Conservation (phyloP, 2,113 vertebrate genomes). For the Heloderma charlesbogerti region DNA sequence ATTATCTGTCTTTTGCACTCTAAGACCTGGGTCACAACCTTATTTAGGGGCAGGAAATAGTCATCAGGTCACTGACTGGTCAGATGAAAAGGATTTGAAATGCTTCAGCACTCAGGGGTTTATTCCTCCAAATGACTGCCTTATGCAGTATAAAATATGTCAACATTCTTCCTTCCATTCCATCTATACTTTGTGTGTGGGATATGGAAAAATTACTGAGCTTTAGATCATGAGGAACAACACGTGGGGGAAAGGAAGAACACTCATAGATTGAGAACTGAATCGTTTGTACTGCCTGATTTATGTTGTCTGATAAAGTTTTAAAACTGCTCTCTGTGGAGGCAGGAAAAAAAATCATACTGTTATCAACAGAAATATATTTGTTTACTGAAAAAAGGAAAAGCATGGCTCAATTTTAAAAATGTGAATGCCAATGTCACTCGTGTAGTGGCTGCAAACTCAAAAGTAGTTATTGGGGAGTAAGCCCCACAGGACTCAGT, state of each 20-base stretch:
- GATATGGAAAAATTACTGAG: slow-evolving; percentile 13
- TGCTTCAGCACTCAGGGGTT: slow-evolving; percentile 78
- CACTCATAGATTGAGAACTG: slow-evolving; percentile 16
- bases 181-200: slow-evolving; percentile 17
- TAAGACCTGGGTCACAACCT: slow-evolving; percentile 90
- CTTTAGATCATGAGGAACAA: background rate
- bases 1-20: slow-evolving; percentile 89
- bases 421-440: background rate
- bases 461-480: background rate
- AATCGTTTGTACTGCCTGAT: background rate
- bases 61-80: slow-evolving; percentile 91
- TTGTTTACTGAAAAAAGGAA: slow-evolving; percentile 3
- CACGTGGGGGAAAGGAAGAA: slow-evolving; percentile 23
- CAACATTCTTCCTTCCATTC: slow-evolving; percentile 32
- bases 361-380: background rate
- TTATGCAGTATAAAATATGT: slow-evolving; percentile 66
- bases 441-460: background rate
- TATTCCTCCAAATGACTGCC: slow-evolving; percentile 76
- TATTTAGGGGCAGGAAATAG: slow-evolving; percentile 88
- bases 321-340: background rate
- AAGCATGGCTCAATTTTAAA: background rate
- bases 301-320: background rate
- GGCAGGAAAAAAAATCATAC: background rate
- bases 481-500: background rate
- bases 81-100: slow-evolving; percentile 87